Evolutionary conservation across 2,797 vertebrate species (phyloP).

Genomic region (Zonotrichia albicollis): DNA sequence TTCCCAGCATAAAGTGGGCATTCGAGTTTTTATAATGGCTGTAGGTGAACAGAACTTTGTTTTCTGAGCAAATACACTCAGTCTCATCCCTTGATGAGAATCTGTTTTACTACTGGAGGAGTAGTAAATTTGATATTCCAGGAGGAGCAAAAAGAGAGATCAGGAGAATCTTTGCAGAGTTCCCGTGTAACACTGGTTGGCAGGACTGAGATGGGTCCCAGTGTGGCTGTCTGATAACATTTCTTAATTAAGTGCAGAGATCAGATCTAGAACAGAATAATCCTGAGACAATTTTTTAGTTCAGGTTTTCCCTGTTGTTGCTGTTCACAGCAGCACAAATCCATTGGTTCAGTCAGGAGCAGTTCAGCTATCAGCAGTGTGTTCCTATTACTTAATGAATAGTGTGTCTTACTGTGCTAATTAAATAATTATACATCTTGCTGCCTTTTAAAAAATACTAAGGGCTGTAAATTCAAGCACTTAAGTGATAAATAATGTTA

Average conservation of each 20-base stretch:
- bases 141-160: background rate
- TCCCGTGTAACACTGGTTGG: background rate
- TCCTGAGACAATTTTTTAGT: background rate
- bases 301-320: conserved; percentile 10
- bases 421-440: background rate
- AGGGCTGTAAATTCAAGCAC: conserved; percentile 9
- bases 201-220: background rate
- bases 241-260: conserved; percentile 28
- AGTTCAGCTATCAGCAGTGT: background rate
- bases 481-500: background rate
- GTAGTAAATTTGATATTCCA: background rate
- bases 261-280: background rate
- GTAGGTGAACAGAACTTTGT: background rate
- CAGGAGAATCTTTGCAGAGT: background rate
- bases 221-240: background rate
- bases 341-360: background rate
- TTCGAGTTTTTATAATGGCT: background rate
- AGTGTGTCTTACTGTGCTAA: background rate
- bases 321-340: background rate
- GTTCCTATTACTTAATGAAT: background rate
- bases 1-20: background rate
- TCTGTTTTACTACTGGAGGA: background rate
- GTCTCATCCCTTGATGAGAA: background rate
- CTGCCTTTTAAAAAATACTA: background rate
- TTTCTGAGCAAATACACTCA: background rate